Base-by-base conservation (phyloP, 2,797 vertebrate species). In the Enteromius mattozi region DNA sequence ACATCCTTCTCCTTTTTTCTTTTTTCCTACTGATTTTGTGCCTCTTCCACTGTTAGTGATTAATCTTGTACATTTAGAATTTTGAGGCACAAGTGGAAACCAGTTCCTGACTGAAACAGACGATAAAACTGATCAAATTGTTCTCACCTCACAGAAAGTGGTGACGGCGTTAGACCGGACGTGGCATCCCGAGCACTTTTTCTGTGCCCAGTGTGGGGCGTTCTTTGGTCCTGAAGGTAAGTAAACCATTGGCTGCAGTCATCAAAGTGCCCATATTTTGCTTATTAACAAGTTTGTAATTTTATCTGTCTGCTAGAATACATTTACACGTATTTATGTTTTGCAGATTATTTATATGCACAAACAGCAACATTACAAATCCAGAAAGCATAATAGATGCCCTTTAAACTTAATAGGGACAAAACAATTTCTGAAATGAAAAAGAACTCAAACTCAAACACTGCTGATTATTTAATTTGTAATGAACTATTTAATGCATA, bases 161-260 rank as follows among this genome's bases (percentile, higher is more conserved):
- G 98, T 99, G 90, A 99, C 98, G 0, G 98, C 98, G 63, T 92
- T 99, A 91, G 97, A 99, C 87, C 93, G 96, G 89, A 99, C 98
- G n/a, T 99, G 98, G 98, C 98, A 99, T 78, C 98, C 98, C 0
- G 98, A 99, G 89, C 98, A 99, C 89, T 99, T 99, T 90, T 99
- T 99, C 94, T 99, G 98, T 80, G 98, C 98, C 65, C 98, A 99
- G 89, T 99, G 98, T 86, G 98, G 98, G 59, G 97, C 97, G 75
- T 99, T 99, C 94, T 99, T 99, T 4, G 98, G 98, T 69, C 97
- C 97, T 0, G 98, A 99, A 92, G 98, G 96, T 95, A 94, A 47
- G 90, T 42, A 19, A 70, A 56, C 24, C 10, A 13, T 4, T 59
- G 10, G 27, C 9, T 61, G 30, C 10, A 69, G 3, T 13, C 37